Evolutionary conservation across 2,888 invertebrate genomes (phyloP).

Genomic region (Lomographa bimaculata): DNA sequence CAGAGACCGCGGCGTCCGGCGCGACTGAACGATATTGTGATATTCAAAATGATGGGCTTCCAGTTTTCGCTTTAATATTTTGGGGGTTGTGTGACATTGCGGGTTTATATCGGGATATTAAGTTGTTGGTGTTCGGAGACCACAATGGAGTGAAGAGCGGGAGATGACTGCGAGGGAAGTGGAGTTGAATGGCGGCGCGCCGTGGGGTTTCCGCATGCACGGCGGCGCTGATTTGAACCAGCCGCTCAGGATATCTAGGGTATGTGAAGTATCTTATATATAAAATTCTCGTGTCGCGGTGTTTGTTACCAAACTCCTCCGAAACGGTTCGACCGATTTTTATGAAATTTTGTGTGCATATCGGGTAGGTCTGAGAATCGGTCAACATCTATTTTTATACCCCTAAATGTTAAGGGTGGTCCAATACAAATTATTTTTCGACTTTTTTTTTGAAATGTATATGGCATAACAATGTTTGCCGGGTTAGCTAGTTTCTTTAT

Average conservation of each 20-base stretch:
- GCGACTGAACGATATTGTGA: slow-evolving; percentile 58
- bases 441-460: too few relatives aligned
- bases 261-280: too few relatives aligned
- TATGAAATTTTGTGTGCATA: too few relatives aligned
- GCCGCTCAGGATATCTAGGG: slow-evolving; percentile 91
- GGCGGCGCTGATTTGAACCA: slow-evolving; percentile 91
- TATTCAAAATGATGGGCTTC: slow-evolving; percentile 61
- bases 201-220: slow-evolving; percentile 95
- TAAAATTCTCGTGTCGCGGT: too few relatives aligned
- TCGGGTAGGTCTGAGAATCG: too few relatives aligned
- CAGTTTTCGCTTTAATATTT: slow-evolving; percentile 53
- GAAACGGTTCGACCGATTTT: too few relatives aligned
- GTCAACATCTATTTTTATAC: too few relatives aligned
- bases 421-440: too few relatives aligned
- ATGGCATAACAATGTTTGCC: too few relatives aligned
- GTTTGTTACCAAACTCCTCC: too few relatives aligned
- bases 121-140: slow-evolving; percentile 40
- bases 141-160: slow-evolving; percentile 60
- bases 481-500: too few relatives aligned
- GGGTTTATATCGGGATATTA: slow-evolving; percentile 34
- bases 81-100: slow-evolving; percentile 42
- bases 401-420: too few relatives aligned
- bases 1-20: slow-evolving; percentile 48
- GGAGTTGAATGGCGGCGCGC: slow-evolving; percentile 91
- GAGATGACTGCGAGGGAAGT: slow-evolving; percentile 89